These are phyloP conservation scores for Campoplex nolae DNA, from an alignment of 2,888 invertebrate species.

Conservation along the genomic window DNA sequence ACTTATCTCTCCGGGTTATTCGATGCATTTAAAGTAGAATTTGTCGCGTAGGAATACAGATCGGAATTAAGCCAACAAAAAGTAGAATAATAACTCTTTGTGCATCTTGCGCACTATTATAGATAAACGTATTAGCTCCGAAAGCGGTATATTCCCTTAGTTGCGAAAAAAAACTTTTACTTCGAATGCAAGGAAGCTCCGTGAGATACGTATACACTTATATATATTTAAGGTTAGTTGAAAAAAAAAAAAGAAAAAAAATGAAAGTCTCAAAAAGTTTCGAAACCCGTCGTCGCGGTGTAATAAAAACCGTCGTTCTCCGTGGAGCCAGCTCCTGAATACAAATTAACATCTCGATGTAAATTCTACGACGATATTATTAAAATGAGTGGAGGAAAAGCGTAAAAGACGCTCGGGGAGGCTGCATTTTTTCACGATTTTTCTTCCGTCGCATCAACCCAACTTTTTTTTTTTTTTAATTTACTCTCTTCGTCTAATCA, in stretches of 20 bases:
- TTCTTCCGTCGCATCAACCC: background rate
- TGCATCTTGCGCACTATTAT: constrained; percentile 29
- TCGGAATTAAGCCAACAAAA: constrained; percentile 30
- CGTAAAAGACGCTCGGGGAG: constrained; percentile 34
- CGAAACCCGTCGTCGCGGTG: constrained; percentile 52
- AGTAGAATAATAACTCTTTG: constrained; percentile 35
- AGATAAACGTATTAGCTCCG: constrained; percentile 39
- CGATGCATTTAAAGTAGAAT: constrained; percentile 21
- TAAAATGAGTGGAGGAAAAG: constrained; percentile 57
- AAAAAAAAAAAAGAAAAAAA: background rate
- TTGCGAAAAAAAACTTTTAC: constrained; percentile 45
- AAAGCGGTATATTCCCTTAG: constrained; percentile 2
- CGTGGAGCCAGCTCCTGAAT: constrained; percentile 59
- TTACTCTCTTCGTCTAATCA: constrained; percentile 3
- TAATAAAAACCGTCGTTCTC: constrained; percentile 50
- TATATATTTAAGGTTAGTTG: constrained; percentile 11
- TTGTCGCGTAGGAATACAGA: constrained; percentile 14
- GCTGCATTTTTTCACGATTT: constrained; percentile 26
- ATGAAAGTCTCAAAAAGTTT: constrained; percentile 58
- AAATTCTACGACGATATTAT: constrained; percentile 66
- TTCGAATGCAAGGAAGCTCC: background rate
- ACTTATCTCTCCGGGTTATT: background rate
- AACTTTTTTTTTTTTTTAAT: background rate
- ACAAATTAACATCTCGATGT: constrained; percentile 67
- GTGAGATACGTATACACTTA: background rate